These are phyloP conservation scores for Paracanthobrama guichenoti DNA, from an alignment of 2,113 vertebrate species.

Conservation along the genomic window DNA sequence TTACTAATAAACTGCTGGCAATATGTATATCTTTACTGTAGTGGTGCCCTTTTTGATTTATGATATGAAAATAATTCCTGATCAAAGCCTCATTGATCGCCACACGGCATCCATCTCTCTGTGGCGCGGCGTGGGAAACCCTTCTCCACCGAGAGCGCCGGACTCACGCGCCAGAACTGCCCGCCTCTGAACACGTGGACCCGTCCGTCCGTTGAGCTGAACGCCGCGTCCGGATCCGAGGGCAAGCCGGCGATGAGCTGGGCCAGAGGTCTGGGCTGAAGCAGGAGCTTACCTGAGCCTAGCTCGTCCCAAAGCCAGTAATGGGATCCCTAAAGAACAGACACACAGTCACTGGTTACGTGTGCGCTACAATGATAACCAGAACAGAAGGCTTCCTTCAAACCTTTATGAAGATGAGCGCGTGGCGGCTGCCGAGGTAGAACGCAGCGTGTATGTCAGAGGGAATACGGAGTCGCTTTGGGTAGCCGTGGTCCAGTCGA, in stretches of 20 bases:
- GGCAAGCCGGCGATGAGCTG: conserved; percentile 73
- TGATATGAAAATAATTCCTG: not conserved
- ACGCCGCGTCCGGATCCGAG: conserved; percentile 67
- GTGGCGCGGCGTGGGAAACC: conserved; percentile 71
- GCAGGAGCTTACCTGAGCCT: conserved; percentile 64
- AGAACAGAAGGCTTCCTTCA: conserved; percentile 34
- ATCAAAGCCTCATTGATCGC: not conserved
- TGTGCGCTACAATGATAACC: no score
- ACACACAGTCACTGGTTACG: not conserved
- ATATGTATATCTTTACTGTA: not conserved
- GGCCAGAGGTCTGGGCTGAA: conserved; percentile 73
- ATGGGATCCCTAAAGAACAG: conserved; percentile 61
- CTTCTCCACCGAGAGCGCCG: conserved; percentile 69
- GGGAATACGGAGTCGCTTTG: conserved; percentile 73
- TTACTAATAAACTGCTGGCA: not conserved
- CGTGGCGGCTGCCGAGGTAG: conserved; percentile 75
- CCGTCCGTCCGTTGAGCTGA: conserved; percentile 58
- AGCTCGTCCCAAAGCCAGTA: conserved; percentile 86
- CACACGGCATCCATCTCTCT: conserved; percentile 79
- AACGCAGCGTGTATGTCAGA: conserved; percentile 80
- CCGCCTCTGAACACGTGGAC: conserved; percentile 80
- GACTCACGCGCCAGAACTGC: conserved; percentile 77
- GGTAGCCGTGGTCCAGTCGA: conserved; percentile 78
- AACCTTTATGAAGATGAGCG: conserved; percentile 84
- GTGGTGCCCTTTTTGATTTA: not conserved